Evolutionary conservation across 2,888 invertebrate species (phyloP).

Genomic region (Eupithecia inturbata): DNA sequence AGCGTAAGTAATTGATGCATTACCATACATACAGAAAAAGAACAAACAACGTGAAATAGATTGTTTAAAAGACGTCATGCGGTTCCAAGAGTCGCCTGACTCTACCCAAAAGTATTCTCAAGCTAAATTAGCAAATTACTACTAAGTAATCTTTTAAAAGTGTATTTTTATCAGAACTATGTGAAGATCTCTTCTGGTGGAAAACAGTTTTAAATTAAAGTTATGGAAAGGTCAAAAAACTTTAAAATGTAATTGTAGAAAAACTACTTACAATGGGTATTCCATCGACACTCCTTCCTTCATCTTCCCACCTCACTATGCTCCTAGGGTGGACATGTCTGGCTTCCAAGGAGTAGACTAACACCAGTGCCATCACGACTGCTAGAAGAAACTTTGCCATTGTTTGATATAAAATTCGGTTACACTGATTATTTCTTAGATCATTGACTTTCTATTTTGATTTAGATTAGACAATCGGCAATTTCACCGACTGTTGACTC

Average conservation of each 20-base stretch:
- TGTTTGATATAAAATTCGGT: constrained; percentile 14
- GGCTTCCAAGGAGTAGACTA: constrained; percentile 45
- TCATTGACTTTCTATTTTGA: not conserved
- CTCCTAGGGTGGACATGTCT: constrained; percentile 61
- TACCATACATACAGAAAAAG: not conserved
- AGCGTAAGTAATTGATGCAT: not conserved
- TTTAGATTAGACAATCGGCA: not conserved
- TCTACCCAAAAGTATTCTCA: not conserved
- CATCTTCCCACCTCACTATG: constrained; percentile 38
- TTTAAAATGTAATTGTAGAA: not conserved
- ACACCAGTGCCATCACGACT: constrained; percentile 44
- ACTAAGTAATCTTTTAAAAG: not conserved
- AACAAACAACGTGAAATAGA: too few species aligned
- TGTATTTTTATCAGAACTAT: not conserved
- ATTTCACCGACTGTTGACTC: not conserved
- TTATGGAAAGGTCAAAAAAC: not conserved
- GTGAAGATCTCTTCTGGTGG: not conserved
- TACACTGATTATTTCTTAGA: not conserved
- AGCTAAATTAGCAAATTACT: not conserved
- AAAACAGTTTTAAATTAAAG: not conserved
- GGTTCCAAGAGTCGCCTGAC: too few species aligned
- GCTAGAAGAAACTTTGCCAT: constrained; percentile 48
- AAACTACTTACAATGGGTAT: constrained; percentile 58
- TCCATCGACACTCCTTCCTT: constrained; percentile 46
- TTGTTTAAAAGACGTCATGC: too few species aligned